Conservation (phyloP, 1,140 invertebrate species). For the Plectus sambesii region DNA sequence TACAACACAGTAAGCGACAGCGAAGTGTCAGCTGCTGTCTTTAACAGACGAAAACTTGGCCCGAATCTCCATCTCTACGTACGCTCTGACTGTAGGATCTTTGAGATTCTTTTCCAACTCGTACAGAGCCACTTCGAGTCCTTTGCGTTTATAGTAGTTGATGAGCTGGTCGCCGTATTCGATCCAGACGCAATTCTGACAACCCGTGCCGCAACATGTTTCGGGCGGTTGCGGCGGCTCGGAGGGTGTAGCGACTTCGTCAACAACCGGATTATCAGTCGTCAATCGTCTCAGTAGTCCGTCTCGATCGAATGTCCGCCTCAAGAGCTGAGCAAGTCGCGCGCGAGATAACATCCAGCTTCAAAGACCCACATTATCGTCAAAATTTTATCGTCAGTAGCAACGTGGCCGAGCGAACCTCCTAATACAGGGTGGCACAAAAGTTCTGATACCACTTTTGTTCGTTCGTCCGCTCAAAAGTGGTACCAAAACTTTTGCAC, state of each 20-base stretch:
- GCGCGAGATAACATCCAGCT: neutral
- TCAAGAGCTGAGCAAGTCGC: conserved; percentile 6
- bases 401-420: no score
- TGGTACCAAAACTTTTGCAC: no score
- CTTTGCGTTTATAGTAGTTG: conserved; percentile 48
- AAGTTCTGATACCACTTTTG: no score
- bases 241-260: conserved; percentile 22
- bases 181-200: conserved; percentile 86
- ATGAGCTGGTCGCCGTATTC: conserved; percentile 71
- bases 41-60: no score
- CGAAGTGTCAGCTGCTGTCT: no score
- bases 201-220: conserved; percentile 81
- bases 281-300: conserved; percentile 11
- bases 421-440: no score
- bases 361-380: conserved; percentile 11
- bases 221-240: conserved; percentile 57
- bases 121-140: conserved; percentile 54
- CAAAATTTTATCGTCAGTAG: conserved; percentile 10
- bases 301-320: conserved; percentile 10
- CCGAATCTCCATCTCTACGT: conserved; percentile 47
- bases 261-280: neutral
- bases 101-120: conserved; percentile 56
- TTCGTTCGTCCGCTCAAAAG: no score
- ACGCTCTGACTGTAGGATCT: conserved; percentile 47
- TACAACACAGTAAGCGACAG: no score